A percentile compares a stretch with the other conserved stretches of the same genome.
Conservation (phyloP, 35 echinoderm and acorn worm species). For the Lytechinus variegatus region DNA sequence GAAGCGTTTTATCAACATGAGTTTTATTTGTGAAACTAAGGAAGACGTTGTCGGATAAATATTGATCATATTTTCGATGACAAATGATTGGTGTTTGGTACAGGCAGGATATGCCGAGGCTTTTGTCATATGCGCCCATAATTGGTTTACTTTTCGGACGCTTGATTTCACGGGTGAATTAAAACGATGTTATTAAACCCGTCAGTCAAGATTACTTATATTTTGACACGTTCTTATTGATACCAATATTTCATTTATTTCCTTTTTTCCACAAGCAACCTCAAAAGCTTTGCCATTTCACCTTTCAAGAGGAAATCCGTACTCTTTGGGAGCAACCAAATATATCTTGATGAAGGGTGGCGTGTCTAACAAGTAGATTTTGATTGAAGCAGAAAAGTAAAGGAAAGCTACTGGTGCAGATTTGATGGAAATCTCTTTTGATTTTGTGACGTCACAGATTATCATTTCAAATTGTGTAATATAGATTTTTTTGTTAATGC, state of each 20-base stretch:
- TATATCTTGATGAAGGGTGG: neutral
- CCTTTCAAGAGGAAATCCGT: neutral
- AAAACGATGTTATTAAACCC: neutral
- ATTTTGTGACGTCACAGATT: too few species aligned
- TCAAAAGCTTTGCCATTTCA: neutral
- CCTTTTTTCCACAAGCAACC: too few species aligned
- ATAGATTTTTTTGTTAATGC: too few species aligned
- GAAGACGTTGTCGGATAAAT: neutral
- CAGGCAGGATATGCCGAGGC: neutral
- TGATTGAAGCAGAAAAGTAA: too few species aligned
- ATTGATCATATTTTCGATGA: neutral
- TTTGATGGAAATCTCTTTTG: too few species aligned
- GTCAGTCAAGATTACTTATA: neutral
- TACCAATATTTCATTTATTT: neutral
- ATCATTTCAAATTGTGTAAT: too few species aligned
- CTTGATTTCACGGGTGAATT: neutral
- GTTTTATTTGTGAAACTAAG: neutral
- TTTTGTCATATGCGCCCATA: neutral
- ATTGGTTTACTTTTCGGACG: conserved; percentile 1
- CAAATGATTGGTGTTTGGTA: neutral
- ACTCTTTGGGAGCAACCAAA: neutral
- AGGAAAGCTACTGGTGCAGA: too few species aligned
- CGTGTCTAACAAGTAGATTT: neutral
- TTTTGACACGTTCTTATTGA: conserved; percentile 4
- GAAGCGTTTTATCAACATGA: neutral